These are phyloP conservation scores for Pristionchus fissidentatus DNA, from an alignment of 2,888 invertebrate species.

Conservation along the genomic window DNA sequence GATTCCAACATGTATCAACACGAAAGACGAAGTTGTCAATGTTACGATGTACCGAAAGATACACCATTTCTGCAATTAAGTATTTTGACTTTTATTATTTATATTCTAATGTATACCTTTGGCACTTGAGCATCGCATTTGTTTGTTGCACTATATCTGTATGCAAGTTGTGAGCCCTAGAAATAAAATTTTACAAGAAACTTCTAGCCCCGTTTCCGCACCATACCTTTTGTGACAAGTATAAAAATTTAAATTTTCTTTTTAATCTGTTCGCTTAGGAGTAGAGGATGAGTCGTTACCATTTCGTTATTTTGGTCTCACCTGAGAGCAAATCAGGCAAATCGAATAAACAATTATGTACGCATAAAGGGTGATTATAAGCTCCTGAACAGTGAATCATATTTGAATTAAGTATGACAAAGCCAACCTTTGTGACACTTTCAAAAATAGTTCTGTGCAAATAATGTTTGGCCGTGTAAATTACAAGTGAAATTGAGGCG, in stretches of 20 bases:
- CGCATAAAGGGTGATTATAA: not conserved
- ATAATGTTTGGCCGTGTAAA: not conserved
- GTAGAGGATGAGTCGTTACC: no score
- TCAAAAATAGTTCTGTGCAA: not conserved
- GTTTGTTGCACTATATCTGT: not conserved
- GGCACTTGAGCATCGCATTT: slow-evolving; percentile 18
- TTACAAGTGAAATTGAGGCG: not conserved
- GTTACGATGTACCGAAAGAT: not conserved
- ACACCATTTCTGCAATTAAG: not conserved
- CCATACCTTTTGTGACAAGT: not conserved
- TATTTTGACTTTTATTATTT: no score
- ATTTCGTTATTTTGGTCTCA: no score
- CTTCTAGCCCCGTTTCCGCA: no score
- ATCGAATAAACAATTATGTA: not conserved
- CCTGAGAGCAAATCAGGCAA: not conserved
- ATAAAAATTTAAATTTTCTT: not conserved
- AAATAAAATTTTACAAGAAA: not conserved
- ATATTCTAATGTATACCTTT: not conserved
- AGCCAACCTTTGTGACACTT: not conserved
- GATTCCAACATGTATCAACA: not conserved
- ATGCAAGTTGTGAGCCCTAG: not conserved
- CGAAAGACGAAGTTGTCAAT: not conserved
- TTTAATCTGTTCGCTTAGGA: no score
- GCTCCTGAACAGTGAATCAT: not conserved
- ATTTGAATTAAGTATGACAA: not conserved